Evolutionary conservation across 92 coral and sea anemone species (phyloP).

Genomic region (Phymanthus crucifer): DNA sequence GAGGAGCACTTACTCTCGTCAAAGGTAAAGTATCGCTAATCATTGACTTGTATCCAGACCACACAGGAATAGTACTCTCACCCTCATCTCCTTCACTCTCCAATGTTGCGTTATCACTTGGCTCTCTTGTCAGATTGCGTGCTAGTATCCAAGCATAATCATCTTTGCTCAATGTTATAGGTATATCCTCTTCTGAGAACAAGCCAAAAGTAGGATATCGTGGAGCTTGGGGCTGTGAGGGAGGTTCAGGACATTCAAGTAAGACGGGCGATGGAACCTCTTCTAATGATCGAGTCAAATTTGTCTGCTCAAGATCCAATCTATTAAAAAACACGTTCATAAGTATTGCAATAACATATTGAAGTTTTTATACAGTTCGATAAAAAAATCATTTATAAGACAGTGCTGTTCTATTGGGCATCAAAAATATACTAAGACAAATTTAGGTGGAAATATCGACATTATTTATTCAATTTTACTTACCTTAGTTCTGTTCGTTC

Average conservation of each 20-base stretch:
- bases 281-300: not conserved
- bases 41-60: conserved; percentile 66
- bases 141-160: conserved; percentile 44
- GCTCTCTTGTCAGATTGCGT: conserved; percentile 23
- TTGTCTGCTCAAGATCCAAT: not conserved
- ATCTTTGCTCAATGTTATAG: conserved; percentile 30
- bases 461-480: not conserved
- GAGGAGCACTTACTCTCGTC: conserved; percentile 49
- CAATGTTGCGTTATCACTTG: not conserved
- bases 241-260: conserved; percentile 42
- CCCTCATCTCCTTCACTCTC: not conserved
- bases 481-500: not conserved
- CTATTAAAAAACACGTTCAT: conserved; percentile 3
- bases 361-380: no score
- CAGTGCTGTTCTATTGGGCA: not conserved
- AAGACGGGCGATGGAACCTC: not conserved
- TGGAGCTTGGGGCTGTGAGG: conserved; percentile 28
- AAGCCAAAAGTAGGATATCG: conserved; percentile 30
- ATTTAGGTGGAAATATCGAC: not conserved
- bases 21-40: conserved; percentile 36
- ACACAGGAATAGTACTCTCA: conserved; percentile 42
- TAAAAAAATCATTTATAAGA: no score
- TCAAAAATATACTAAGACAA: not conserved
- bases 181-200: conserved; percentile 29
- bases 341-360: not conserved